phyloP scores from a whole-genome alignment of 2,888 invertebrate species.

The Drosophila paramelanica region DNA sequence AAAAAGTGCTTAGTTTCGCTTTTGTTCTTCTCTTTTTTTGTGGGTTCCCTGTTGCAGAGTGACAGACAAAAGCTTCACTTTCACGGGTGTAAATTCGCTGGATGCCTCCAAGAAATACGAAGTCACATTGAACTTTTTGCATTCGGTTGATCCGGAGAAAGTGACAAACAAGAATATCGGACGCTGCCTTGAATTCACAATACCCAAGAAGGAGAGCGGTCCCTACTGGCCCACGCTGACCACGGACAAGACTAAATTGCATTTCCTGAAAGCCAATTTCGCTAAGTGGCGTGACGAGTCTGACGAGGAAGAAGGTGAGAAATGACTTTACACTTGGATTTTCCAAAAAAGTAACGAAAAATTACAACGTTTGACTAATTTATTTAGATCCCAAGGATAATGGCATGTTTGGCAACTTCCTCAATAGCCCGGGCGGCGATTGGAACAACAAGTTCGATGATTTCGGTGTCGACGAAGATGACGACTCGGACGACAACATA shows the following conservation, averaged over 20 bases:
- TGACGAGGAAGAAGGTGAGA: slow-evolving; percentile 90
- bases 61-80: slow-evolving; percentile 90
- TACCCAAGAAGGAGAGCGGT: slow-evolving; percentile 89
- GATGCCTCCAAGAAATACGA: slow-evolving; percentile 94
- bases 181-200: slow-evolving; percentile 90
- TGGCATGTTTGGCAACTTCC: slow-evolving; percentile 66
- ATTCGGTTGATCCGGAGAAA: slow-evolving; percentile 93
- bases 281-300: slow-evolving; percentile 99
- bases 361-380: neutral
- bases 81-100: slow-evolving; percentile 92
- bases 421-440: slow-evolving; percentile 65
- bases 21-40: neutral
- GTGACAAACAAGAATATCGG: slow-evolving; percentile 90
- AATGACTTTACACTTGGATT: neutral
- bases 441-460: slow-evolving; percentile 88
- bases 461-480: slow-evolving; percentile 87
- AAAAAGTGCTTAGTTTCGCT: neutral
- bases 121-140: slow-evolving; percentile 93
- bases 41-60: slow-evolving; percentile 85
- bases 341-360: neutral
- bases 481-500: slow-evolving; percentile 90
- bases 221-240: slow-evolving; percentile 95
- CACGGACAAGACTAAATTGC: slow-evolving; percentile 94
- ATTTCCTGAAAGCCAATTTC: slow-evolving; percentile 98
- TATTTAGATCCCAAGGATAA: slow-evolving; percentile 54